A percentile compares a stretch with the other conserved stretches of the same genome.
These are phyloP conservation scores for Thaleichthys pacificus DNA, from an alignment of 2,797 vertebrate species.

Conservation along the genomic window DNA sequence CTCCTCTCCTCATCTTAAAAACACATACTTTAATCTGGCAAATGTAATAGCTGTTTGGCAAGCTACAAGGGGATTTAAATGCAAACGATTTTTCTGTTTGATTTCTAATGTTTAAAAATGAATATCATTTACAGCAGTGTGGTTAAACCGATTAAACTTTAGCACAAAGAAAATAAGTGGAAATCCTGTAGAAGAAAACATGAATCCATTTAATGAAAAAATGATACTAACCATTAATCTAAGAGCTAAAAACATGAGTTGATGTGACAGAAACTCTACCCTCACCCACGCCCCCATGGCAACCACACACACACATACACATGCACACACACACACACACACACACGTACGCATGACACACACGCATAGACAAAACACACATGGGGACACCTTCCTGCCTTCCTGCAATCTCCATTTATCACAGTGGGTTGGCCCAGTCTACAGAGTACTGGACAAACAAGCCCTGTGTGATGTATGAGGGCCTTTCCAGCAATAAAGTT, in stretches of 20 bases:
- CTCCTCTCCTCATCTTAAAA: too few relatives aligned
- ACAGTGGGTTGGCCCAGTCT: slow-evolving; percentile 73
- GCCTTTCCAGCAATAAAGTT: slow-evolving; percentile 85
- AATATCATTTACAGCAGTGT: not conserved
- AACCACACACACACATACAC: slow-evolving; percentile 21
- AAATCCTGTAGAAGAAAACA: not conserved
- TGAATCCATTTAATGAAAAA: slow-evolving; percentile 19
- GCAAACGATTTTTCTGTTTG: too few relatives aligned
- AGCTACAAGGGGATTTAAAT: too few relatives aligned
- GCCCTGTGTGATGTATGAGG: slow-evolving; percentile 86
- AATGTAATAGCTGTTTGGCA: too few relatives aligned
- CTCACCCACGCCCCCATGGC: slow-evolving; percentile 17
- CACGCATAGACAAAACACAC: slow-evolving; percentile 30
- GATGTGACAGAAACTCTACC: slow-evolving; percentile 48
- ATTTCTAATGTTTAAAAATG: too few relatives aligned
- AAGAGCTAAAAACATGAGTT: slow-evolving; percentile 63
- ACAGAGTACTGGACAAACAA: slow-evolving; percentile 86
- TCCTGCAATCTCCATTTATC: slow-evolving; percentile 80
- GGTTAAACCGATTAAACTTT: not conserved
- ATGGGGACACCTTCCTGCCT: slow-evolving; percentile 51
- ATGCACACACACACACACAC: slow-evolving; percentile 22
- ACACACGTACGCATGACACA: slow-evolving; percentile 11
- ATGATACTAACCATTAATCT: slow-evolving; percentile 64
- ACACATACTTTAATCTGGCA: too few relatives aligned
- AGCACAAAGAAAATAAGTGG: not conserved